Percentiles rank a stretch among this genome's conserved stretches.
Evolutionary conservation across 2,888 invertebrate species (phyloP).

Genomic region (Acutogordius australiensis): DNA sequence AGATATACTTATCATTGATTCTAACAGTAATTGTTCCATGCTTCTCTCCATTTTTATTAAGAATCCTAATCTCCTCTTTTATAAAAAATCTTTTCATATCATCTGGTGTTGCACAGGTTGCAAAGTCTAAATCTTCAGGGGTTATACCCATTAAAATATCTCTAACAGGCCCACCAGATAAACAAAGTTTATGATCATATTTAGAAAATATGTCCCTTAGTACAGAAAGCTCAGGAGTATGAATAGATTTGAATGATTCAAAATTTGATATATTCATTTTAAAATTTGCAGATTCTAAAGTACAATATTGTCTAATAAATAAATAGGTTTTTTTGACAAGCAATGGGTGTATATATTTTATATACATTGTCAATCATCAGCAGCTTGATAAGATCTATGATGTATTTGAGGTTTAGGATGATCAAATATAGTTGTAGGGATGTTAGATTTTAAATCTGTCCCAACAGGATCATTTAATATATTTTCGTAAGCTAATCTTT

Average conservation of each 20-base stretch:
- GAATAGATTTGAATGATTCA: constrained; percentile 13
- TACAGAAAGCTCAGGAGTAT: constrained; percentile 22
- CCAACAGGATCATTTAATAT: no score
- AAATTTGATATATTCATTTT: background rate
- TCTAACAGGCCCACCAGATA: constrained; percentile 86
- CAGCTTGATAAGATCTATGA: no score
- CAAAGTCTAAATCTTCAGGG: constrained; percentile 83
- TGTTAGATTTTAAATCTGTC: no score
- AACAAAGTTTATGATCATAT: constrained; percentile 40
- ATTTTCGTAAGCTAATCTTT: no score
- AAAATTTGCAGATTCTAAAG: background rate
- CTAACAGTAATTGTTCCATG: constrained; percentile 31
- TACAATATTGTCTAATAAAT: background rate
- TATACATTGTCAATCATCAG: no score
- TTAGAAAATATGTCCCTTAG: constrained; percentile 21
- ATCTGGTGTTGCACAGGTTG: constrained; percentile 72
- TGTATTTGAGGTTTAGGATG: no score
- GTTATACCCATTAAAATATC: constrained; percentile 26
- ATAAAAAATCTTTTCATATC: constrained; percentile 75
- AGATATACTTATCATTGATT: constrained; percentile 13
- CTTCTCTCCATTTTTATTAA: constrained; percentile 57
- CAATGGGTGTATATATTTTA: no score
- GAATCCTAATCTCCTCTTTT: constrained; percentile 50
- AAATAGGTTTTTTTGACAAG: no score
- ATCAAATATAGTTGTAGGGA: no score